These are phyloP conservation scores for Vulpes lagopus DNA, from an alignment of 2,113 vertebrate genomes.

Conservation along the genomic window DNA sequence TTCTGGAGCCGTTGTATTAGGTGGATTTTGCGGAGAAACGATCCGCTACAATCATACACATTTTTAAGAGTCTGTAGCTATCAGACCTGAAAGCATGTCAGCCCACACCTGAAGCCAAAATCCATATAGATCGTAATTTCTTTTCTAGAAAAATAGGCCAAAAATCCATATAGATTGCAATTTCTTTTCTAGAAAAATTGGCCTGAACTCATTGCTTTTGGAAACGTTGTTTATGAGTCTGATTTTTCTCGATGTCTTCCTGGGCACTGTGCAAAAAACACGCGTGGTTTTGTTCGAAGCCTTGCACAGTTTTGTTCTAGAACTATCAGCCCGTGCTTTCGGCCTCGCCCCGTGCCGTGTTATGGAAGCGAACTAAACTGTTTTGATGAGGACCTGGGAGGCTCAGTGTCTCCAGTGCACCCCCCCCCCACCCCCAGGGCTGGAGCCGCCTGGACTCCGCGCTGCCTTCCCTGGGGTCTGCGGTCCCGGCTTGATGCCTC, in stretches of 20 bases:
- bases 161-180: background rate
- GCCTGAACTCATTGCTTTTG: background rate
- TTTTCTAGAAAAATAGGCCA: background rate
- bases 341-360: background rate
- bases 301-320: background rate
- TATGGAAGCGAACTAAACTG: background rate
- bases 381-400: background rate
- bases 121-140: background rate
- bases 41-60: background rate
- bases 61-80: background rate
- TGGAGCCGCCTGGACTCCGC: no score
- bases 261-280: background rate
- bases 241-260: background rate
- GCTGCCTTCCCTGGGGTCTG: no score
- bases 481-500: no score
- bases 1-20: background rate
- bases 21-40: background rate
- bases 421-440: no score
- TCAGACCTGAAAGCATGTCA: background rate
- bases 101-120: background rate
- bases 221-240: background rate
- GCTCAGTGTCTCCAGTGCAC: no score
- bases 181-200: background rate
- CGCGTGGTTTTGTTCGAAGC: conserved; percentile 13
- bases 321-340: background rate